phyloP scores from a whole-genome alignment of 2,888 invertebrate species.

The Xylota segnis region DNA sequence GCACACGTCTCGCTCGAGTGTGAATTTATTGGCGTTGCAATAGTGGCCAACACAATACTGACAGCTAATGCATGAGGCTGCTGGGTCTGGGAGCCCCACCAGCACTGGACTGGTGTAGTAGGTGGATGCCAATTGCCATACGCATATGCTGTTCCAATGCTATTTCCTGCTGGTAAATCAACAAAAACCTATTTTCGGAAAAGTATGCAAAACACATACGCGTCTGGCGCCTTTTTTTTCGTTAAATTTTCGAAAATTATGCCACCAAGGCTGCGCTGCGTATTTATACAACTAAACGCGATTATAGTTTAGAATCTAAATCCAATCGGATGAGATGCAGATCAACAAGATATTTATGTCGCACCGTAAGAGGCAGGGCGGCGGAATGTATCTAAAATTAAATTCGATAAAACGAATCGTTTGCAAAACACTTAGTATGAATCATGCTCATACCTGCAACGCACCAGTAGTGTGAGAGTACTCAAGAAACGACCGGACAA shows the following conservation, averaged over 20 bases:
- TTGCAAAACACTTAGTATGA: constrained; percentile 56
- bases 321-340: constrained; percentile 34
- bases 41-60: constrained; percentile 28
- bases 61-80: constrained; percentile 11
- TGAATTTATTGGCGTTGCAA: constrained; percentile 36
- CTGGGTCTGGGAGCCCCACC: too few species aligned
- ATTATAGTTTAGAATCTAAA: constrained; percentile 15
- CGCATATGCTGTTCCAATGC: background rate
- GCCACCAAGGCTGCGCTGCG: background rate
- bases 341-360: constrained; percentile 50
- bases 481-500: too few species aligned
- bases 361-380: background rate
- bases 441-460: constrained; percentile 16
- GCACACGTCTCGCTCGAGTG: constrained; percentile 8
- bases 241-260: background rate
- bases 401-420: constrained; percentile 67
- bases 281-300: background rate
- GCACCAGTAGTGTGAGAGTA: background rate
- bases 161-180: constrained; percentile 34
- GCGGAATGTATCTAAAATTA: constrained; percentile 42
- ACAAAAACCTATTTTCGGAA: constrained; percentile 43
- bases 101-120: background rate
- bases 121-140: constrained; percentile 6
- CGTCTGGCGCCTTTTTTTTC: background rate
- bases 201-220: background rate